Base-by-base conservation (phyloP, 1,140 invertebrate species). In the Probaryconus sp. region DNA sequence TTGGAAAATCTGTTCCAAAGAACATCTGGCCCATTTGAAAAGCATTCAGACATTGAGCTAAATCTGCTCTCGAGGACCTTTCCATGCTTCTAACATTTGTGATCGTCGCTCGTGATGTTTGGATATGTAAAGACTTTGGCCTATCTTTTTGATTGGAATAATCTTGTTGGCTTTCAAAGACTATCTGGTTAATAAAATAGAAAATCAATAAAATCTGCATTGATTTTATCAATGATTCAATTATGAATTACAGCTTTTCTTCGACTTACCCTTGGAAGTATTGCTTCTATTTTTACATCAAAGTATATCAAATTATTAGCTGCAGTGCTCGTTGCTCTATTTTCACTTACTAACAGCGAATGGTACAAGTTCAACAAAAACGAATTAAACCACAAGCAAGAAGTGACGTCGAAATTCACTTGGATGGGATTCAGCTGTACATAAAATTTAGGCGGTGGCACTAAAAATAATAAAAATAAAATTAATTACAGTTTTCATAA, bases 381-480 rank as follows among this genome's bases (percentile, higher is more conserved):
- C n/a, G 95, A 94, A 84, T 97, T 97, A 18, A 97, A 90, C 97
- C 97, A 99, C 13, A 98, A 86, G 64, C 96, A 89, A 17, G 95
- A 97, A 51, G 92, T 90, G 38, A 93, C 88, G 85, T 98, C 97
- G 71, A 98, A 92, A 64, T 92, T 91, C 20, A 98, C 84, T 81
- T 95, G 92, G 28, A 98, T 89, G 0, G 97, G 97, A 88, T 96
- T 97, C 7, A 98, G 81, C 81, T 97, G 93, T 3, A 95, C 91
- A 86, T 95, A 98, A 79, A 98, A 91, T 84, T 98, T 98, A 21
- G 96, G 94, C 38, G 95, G 92, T 11, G 97, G 97, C 51, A 98
- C 96, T 94, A 85, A 55, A 89, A 89, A 77, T 78, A 70, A 67
- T 53, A 51, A 60, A 67, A 65, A 35, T 7, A 45, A 5, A 26